Evolutionary conservation across 2,797 vertebrate species (phyloP).

Genomic region (Lerista edwardsae): DNA sequence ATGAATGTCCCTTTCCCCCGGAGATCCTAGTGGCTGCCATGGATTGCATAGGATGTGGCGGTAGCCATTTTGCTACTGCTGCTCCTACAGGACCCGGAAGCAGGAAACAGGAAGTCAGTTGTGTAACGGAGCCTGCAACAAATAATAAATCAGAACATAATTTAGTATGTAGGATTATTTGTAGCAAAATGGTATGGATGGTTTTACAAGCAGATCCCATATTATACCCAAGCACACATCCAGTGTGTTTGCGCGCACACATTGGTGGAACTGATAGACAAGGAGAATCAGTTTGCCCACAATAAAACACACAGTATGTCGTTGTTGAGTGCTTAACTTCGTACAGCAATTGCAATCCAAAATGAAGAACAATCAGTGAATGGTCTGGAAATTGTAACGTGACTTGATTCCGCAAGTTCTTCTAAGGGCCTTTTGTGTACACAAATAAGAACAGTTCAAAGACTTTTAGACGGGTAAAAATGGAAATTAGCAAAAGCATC

Average conservation of each 20-base stretch:
- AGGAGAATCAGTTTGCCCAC: neutral
- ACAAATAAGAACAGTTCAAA: neutral
- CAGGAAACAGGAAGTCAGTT: no score
- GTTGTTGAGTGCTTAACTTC: constrained; percentile 1
- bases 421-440: neutral
- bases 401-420: constrained; percentile 40
- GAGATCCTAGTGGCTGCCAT: no score
- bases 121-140: no score
- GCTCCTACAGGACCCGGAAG: no score
- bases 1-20: no score
- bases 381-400: constrained; percentile 27
- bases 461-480: neutral
- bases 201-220: neutral
- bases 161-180: constrained; percentile 1
- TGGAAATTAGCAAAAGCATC: neutral
- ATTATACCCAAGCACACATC: no score
- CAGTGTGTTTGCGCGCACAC: neutral
- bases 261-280: neutral
- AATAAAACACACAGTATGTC: neutral
- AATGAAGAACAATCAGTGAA: constrained; percentile 32
- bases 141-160: neutral
- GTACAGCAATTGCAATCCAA: neutral
- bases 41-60: no score
- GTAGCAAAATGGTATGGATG: neutral
- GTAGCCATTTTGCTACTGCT: no score